Evolutionary conservation across 2,888 invertebrate species (phyloP), one percentile per base, ranked within the genome.

Genomic region (Calameuta idolon): DNA sequence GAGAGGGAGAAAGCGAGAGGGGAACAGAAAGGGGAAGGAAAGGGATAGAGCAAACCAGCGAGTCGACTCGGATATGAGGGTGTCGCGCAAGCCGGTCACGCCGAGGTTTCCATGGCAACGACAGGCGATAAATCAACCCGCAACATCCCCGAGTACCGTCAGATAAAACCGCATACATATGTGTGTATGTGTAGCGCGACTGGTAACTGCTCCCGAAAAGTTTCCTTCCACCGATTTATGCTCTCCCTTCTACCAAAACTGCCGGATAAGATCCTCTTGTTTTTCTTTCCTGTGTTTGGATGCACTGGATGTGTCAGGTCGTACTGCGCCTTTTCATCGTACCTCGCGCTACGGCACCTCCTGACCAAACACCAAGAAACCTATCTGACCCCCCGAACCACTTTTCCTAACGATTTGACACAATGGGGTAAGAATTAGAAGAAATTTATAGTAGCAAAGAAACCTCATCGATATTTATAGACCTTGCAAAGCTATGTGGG

Each of bases 11-110:
- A 76, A 71, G 80, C 34, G 79, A 74, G 79, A 23, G 79, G 79
- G 79, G 75, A 79, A 69, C 55, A 78, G 34, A 75, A 55, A 23
- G 5, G 73, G 76, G 74, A 40, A 77, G 37, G 79, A 76, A 81
- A 75, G 77, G 79, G 81, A 83, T 83, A 84, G 83, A 83, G 86
- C 82, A 83, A 87, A 85, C 81, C 85, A 83, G 85, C 83, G 86
- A 87, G 85, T 85, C 86, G 87, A 87, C 85, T 87, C 86, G 89
- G 87, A 90, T 90, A 90, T 89, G 90, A 90, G 90, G 90, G 90
- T 90, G 90, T 90, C 90, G 90, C 89, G 89, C 89, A 90, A 90
- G 90, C 90, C 89, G 88, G 90, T 90, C 90, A 90, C 90, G 90
- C 90, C 86, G 88, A 89, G 87, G 90, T 90, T 90, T 84, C 90